Evolutionary conservation across 2,113 vertebrate species (phyloP).

Genomic region (Leiothrix lutea): DNA sequence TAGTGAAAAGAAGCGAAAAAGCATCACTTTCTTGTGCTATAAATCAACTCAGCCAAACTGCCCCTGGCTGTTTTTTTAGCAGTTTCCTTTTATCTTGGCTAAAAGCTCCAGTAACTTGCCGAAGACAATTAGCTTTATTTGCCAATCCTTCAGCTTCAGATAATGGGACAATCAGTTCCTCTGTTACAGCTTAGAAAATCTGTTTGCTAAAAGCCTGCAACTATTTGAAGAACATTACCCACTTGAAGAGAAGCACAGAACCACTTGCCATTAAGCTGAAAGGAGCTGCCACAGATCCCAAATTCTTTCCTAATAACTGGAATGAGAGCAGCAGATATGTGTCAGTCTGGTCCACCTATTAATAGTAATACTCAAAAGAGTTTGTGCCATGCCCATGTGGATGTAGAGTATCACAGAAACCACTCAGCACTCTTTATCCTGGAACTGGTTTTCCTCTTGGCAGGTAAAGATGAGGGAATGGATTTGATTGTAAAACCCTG

Average conservation of each 20-base stretch:
- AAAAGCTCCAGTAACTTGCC: not conserved
- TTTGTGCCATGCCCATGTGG: not conserved
- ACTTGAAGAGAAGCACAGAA: not conserved
- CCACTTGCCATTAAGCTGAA: not conserved
- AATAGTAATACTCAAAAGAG: not conserved
- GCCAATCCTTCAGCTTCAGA: not conserved
- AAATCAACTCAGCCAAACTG: not conserved
- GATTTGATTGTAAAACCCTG: not conserved
- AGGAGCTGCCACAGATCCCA: not conserved
- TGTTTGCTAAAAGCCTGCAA: not conserved
- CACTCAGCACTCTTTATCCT: not conserved
- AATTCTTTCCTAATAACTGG: not conserved
- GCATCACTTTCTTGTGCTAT: not conserved
- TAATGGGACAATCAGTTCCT: not conserved
- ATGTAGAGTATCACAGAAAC: not conserved
- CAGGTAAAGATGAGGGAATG: not conserved
- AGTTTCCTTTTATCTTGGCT: not conserved
- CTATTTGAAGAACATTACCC: not conserved
- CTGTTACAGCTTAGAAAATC: not conserved
- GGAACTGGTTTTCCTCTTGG: not conserved
- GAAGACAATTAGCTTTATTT: conserved; percentile 10
- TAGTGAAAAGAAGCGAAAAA: not conserved
- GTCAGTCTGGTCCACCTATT: not conserved
- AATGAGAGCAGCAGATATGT: not conserved
- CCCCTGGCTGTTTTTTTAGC: not conserved